A percentile compares a stretch with the other conserved stretches of the same genome.
Conservation (phyloP, 2,113 vertebrate genomes). For the Tenrec ecaudatus region DNA sequence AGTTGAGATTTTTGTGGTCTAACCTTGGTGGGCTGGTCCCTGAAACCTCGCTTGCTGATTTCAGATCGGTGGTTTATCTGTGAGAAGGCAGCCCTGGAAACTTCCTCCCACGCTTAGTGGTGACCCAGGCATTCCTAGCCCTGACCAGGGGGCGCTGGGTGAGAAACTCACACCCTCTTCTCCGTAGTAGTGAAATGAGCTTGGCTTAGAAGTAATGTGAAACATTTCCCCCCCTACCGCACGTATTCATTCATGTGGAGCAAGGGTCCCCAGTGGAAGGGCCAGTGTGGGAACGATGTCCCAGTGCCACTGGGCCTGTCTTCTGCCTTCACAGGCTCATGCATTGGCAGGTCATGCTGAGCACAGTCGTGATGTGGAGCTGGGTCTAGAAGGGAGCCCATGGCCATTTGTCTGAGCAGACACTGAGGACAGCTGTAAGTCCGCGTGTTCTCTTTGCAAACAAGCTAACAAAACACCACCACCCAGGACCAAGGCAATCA, state of each 20-base stretch:
- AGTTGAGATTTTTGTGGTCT: not conserved
- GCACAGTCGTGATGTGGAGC: not conserved
- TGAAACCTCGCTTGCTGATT: not conserved
- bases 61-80: not conserved
- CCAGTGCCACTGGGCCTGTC: accelerated
- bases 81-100: slow-evolving; percentile 11
- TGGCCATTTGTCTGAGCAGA: not conserved
- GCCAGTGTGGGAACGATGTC: accelerated
- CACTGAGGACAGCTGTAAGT: not conserved
- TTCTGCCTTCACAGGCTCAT: accelerated
- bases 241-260: not conserved
- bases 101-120: not conserved
- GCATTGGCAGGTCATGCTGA: accelerated
- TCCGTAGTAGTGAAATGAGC: not conserved
- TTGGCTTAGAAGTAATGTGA: accelerated
- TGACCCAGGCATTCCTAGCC: not conserved
- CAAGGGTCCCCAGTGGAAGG: not conserved
- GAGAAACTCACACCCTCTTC: no score
- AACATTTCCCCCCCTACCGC: not conserved
- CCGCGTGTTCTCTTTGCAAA: slow-evolving; percentile 30
- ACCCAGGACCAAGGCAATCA: not conserved
- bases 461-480: not conserved
- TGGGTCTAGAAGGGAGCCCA: not conserved
- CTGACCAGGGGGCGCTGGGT: not conserved
- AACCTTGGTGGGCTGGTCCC: no score